phyloP scores from a whole-genome alignment of 2,113 vertebrate species.

The Bothrops jararaca region DNA sequence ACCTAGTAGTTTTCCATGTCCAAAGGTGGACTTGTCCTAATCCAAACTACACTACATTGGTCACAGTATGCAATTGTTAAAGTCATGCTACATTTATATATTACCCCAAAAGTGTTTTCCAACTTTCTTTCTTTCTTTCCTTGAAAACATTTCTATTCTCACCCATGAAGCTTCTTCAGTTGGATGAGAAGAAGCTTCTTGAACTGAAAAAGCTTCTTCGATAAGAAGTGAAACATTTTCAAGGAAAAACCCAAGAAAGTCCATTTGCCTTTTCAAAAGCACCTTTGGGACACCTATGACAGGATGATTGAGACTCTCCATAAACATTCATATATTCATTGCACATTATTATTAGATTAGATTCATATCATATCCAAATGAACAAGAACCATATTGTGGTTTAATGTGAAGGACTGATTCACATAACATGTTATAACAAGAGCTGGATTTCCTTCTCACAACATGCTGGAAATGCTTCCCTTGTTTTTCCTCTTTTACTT shows the following conservation, averaged over 20 bases:
- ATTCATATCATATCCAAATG: neutral
- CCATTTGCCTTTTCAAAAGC: too few relatives aligned
- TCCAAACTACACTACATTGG: neutral
- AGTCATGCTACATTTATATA: neutral
- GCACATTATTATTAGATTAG: neutral
- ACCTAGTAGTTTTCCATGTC: neutral
- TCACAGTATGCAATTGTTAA: neutral
- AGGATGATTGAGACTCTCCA: too few relatives aligned
- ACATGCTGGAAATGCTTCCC: neutral
- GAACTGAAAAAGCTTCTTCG: too few relatives aligned
- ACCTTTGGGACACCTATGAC: too few relatives aligned
- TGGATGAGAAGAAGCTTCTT: too few relatives aligned
- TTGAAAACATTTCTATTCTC: too few relatives aligned
- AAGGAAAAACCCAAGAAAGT: too few relatives aligned
- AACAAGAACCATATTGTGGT: neutral
- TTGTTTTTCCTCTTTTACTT: neutral
- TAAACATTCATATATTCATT: neutral
- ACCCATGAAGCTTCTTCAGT: too few relatives aligned
- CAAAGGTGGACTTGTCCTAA: neutral
- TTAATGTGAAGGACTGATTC: neutral
- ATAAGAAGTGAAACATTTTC: too few relatives aligned
- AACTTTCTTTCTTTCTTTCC: too few relatives aligned
- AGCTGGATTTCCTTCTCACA: neutral
- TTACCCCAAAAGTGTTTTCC: neutral
- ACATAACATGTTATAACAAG: neutral